A percentile compares a stretch with the other conserved stretches of the same genome.
These are phyloP conservation scores for Oxyura jamaicensis DNA, from an alignment of 2,113 vertebrate species.

Conservation along the genomic window DNA sequence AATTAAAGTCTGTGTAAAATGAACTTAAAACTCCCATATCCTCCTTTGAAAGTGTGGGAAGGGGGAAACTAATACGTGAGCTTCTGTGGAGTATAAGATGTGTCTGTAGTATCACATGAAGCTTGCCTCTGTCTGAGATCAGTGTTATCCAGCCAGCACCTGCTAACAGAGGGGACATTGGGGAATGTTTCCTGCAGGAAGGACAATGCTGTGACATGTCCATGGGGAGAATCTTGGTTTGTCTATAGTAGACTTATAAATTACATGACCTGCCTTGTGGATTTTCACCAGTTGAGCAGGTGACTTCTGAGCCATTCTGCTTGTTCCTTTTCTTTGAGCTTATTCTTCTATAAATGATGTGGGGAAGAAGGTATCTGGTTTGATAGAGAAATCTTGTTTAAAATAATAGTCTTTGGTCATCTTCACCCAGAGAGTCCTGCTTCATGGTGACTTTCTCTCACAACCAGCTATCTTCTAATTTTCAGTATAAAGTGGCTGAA, in stretches of 20 bases:
- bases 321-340: neutral
- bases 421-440: neutral
- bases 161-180: neutral
- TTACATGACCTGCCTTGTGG: neutral
- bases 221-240: no score
- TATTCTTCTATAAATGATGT: neutral
- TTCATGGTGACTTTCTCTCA: neutral
- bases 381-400: neutral
- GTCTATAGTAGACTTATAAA: neutral
- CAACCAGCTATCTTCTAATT: neutral
- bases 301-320: neutral
- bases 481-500: neutral
- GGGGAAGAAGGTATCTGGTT: neutral
- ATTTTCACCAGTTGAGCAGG: neutral
- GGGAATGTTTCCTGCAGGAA: neutral
- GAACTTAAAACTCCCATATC: neutral
- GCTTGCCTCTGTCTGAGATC: neutral
- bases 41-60: neutral
- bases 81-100: neutral
- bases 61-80: neutral
- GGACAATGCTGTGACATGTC: neutral
- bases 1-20: neutral
- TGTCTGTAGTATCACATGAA: neutral
- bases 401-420: neutral
- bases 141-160: neutral